A percentile compares a stretch with the other conserved stretches of the same genome.
phyloP scores from a whole-genome alignment of 2,797 vertebrate species.

The Pseudomugil tenellus region DNA sequence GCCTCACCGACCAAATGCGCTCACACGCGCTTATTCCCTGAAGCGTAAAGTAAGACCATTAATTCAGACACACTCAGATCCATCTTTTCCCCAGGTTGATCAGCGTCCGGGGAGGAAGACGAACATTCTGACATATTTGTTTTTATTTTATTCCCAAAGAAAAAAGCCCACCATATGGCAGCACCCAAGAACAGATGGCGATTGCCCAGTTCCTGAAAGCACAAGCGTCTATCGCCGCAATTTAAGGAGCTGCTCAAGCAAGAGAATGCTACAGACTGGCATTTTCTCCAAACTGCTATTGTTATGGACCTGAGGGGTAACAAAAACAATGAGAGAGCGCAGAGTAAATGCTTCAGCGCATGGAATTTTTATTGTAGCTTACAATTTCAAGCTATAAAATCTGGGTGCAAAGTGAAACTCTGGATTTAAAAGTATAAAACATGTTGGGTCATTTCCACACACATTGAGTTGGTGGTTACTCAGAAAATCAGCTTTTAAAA shows the following conservation, averaged over 20 bases:
- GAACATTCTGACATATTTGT: constrained; percentile 91
- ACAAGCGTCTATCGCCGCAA: constrained; percentile 82
- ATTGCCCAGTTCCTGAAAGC: constrained; percentile 86
- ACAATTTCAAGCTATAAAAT: constrained; percentile 57
- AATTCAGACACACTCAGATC: constrained; percentile 79
- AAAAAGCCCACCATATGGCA: constrained; percentile 89
- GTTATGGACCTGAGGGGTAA: constrained; percentile 77
- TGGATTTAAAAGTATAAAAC: constrained; percentile 38
- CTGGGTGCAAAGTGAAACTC: constrained; percentile 4
- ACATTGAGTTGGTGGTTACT: constrained; percentile 22
- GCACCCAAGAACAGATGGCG: constrained; percentile 87
- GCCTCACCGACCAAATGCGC: constrained; percentile 30
- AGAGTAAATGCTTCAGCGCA: constrained; percentile 70
- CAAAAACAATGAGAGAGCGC: constrained; percentile 67
- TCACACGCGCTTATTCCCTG: constrained; percentile 56
- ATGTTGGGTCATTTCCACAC: constrained; percentile 47
- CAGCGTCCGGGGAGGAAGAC: constrained; percentile 85
- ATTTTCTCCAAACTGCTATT: constrained; percentile 82
- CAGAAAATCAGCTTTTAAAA: constrained; percentile 15
- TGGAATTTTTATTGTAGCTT: constrained; percentile 67
- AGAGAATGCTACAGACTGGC: constrained; percentile 80
- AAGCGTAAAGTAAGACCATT: constrained; percentile 80
- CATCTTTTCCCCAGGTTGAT: constrained; percentile 85
- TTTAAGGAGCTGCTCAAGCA: constrained; percentile 84
- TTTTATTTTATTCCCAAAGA: constrained; percentile 87